Base-by-base conservation (phyloP, 2,113 vertebrate genomes). In the Embiotoca jacksoni region DNA sequence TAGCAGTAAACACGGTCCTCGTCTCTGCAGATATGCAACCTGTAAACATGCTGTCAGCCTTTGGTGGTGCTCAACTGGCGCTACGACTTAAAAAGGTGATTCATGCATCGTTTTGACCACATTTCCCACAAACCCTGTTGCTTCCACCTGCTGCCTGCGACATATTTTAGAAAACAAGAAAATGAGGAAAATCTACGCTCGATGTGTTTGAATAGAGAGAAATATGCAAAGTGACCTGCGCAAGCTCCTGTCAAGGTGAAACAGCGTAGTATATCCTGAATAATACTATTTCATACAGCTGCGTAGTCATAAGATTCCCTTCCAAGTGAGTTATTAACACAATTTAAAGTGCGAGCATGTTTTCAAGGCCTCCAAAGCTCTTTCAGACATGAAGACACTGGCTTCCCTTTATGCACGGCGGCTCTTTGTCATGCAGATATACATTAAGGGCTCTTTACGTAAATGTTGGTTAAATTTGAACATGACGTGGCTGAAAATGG, bases 1-100 rank as follows among this genome's bases (percentile, higher is more conserved):
- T 6, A 78, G 64, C 32, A 52, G 57, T 66, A 60, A 80, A 75
- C 57, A 80, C 7, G 57, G 66, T 62, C 2, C n/a, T 39, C 56
- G n/a, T 75, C 65, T 61, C 33, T 7, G 59, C 65, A 72, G 5
- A 1, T 10, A 31, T 23, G 54, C 64, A 44, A 80, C 56, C 53
- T 75, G 59, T 14, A 67, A 50, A 49, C 33, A 37, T 9, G 58
- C 44, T 31, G 11, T 47, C 52, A 70, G 39, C 50, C 53, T 61
- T 44, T 14, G 23, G 23, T 23, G 23, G 23, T 23, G 23, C 23
- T 23, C 23, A 23, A 23, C 23, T 23, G 23, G 23, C 23, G 23
- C 23, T 23, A 23, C 23, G 23, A 23, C 23, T 23, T 23, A 23
- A 23, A 23, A 23, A 23, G 23, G 23, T 23, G 23, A 23, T 23